phyloP scores from a whole-genome alignment of 2,797 vertebrate species.

The Aphelocoma californica region DNA sequence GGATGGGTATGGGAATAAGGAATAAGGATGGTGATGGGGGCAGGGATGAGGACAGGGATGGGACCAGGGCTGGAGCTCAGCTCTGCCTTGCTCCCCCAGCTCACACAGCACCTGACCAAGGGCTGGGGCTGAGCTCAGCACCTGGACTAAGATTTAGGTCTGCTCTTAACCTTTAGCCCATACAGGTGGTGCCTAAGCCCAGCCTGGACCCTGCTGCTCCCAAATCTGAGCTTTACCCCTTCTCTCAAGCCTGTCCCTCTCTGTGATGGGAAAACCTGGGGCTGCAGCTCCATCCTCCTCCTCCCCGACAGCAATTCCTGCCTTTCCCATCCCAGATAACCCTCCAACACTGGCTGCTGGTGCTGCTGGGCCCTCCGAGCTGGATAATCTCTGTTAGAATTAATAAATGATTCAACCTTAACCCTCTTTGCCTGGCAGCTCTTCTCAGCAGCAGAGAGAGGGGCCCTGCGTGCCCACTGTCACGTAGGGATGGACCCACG shows the following conservation, averaged over 20 bases:
- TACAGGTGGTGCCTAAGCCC: neutral
- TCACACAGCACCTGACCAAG: neutral
- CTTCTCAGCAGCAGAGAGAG: neutral
- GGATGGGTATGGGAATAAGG: neutral
- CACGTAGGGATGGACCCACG: neutral
- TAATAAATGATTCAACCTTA: neutral
- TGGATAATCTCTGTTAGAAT: neutral
- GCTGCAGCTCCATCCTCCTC: neutral
- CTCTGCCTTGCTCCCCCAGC: neutral
- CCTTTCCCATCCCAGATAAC: neutral
- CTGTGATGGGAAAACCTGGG: neutral
- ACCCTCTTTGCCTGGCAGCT: neutral
- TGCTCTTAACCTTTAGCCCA: neutral
- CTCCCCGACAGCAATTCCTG: neutral
- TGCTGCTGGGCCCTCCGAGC: neutral
- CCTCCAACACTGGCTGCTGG: rapidly evolving
- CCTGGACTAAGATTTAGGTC: neutral
- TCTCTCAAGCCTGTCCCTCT: rapidly evolving
- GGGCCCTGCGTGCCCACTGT: neutral
- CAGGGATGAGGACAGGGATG: neutral
- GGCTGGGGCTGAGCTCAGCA: neutral
- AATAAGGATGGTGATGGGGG: neutral
- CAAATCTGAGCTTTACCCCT: neutral
- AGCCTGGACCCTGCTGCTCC: neutral
- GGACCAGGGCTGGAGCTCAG: neutral